Conservation (phyloP, 2,888 invertebrate genomes). For the Lasioglossum leucozonium region DNA sequence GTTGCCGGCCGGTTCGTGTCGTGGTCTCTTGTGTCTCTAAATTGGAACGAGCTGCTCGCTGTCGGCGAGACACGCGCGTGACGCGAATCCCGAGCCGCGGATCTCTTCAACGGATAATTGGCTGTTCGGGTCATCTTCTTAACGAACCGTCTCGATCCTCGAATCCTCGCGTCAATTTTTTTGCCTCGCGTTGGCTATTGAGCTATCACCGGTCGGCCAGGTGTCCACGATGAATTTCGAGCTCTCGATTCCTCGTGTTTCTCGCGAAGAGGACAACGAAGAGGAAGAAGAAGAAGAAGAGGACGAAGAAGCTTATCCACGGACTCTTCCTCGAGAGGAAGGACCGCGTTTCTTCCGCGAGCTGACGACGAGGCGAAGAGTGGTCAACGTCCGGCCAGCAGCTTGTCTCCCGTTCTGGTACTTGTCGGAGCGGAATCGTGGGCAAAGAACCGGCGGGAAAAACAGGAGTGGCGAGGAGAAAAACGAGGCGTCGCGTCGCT, state of each 20-base stretch:
- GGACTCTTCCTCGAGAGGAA: not conserved
- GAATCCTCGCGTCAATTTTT: conserved; percentile 21
- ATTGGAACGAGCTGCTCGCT: conserved; percentile 57
- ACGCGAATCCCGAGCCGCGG: conserved; percentile 46
- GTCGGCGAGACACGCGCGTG: conserved; percentile 56
- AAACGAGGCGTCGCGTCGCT: conserved; percentile 52
- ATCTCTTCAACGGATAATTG: conserved; percentile 60
- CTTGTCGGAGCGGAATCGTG: conserved; percentile 53
- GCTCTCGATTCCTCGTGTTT: too few relatives aligned
- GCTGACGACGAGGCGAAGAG: conserved; percentile 26
- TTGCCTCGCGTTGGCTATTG: not conserved
- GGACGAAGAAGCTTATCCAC: not conserved
- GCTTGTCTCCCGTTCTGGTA: conserved; percentile 31
- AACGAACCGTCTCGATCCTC: conserved; percentile 25
- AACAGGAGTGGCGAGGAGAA: conserved; percentile 44
- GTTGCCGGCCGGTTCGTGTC: conserved; percentile 33
- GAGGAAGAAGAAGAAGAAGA: too few relatives aligned
- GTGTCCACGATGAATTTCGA: conserved; percentile 7
- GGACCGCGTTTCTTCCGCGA: not conserved
- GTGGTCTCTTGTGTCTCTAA: conserved; percentile 54
- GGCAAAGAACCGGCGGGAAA: conserved; percentile 44
- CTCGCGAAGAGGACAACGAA: too few relatives aligned
- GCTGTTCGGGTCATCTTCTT: conserved; percentile 52
- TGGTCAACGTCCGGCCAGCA: conserved; percentile 61
- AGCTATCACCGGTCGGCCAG: conserved; percentile 4